Evolutionary conservation across 2,888 invertebrate species (phyloP).

Genomic region (Pilophorus perplexus): DNA sequence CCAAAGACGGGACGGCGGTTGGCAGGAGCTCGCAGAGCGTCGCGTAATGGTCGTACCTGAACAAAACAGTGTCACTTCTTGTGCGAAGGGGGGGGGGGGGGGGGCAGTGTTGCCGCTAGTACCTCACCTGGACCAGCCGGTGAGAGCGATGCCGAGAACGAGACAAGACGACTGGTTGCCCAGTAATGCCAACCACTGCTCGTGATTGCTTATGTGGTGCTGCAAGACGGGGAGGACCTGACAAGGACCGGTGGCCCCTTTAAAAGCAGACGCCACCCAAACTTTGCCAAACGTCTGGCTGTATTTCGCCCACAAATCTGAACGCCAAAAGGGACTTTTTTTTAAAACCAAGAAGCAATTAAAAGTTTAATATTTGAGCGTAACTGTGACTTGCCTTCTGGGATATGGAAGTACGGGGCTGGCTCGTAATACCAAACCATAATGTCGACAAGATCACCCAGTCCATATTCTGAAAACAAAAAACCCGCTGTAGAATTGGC

Average conservation of each 20-base stretch:
- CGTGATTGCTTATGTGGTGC: slow-evolving; percentile 74
- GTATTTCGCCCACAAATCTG: slow-evolving; percentile 65
- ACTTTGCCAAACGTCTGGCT: slow-evolving; percentile 63
- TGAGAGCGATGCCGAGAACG: slow-evolving; percentile 65
- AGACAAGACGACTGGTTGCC: slow-evolving; percentile 56
- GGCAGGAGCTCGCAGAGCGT: slow-evolving; percentile 68
- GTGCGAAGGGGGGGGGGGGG: too few relatives aligned
- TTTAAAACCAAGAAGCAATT: too few relatives aligned
- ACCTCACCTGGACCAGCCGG: slow-evolving; percentile 69
- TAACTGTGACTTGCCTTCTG: slow-evolving; percentile 53
- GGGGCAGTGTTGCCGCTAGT: too few relatives aligned
- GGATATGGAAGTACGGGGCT: slow-evolving; percentile 57
- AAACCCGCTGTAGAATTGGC: too few relatives aligned
- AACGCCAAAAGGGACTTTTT: slow-evolving; percentile 46
- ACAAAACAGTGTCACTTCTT: too few relatives aligned
- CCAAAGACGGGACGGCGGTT: slow-evolving; percentile 62
- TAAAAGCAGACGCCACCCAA: slow-evolving; percentile 80
- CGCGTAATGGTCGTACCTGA: slow-evolving; percentile 68
- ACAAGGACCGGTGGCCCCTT: slow-evolving; percentile 78
- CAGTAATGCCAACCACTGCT: slow-evolving; percentile 65
- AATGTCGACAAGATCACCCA: slow-evolving; percentile 63
- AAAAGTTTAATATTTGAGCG: not conserved
- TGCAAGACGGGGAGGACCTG: slow-evolving; percentile 66
- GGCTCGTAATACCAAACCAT: slow-evolving; percentile 69
- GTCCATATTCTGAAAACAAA: slow-evolving; percentile 57